Base-by-base conservation (phyloP, 1,140 invertebrate species). In the Neodiprion lecontei region DNA sequence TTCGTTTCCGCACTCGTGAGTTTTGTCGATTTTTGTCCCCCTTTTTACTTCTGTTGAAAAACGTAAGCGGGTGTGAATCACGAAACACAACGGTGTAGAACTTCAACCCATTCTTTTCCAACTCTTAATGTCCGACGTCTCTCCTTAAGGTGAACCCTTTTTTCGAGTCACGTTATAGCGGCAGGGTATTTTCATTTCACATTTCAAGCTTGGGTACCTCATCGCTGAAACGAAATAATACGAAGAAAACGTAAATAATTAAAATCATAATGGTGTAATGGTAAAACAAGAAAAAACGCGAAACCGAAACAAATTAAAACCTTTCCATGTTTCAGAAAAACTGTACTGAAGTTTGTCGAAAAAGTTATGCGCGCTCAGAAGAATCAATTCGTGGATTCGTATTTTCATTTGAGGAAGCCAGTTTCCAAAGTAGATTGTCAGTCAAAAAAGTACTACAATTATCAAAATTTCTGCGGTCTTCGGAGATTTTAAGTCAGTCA, bases 91-190 rank as follows among this genome's bases (percentile, higher is more conserved):
- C 11, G 69, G 14, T 48, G 28, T 40, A 76, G 69, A 80, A 75
- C 75, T 84, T 84, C 83, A 85, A 84, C 83, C 84, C 84, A 84
- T 85, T 83, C 82, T 86, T 83, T 76, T 73, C 21, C 11, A 61
- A 61, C n/a, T 61, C 11, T 61, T 61, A 48, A 48, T 23, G 23
- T 48, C 70, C 48, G 69, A 76, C 53, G 73, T 77, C 81, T 79
- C 76, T 78, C 74, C 80, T 79, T 67, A 79, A n/a, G 74, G 65
- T 50, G 12, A 71, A 66, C 74, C 65, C 74, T 75, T 80, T 80
- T 80, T 79, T 61, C 74, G 69, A 17, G 78, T 75, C 53, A 78
- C 70, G 66, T 80, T 73, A 77, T 75, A 53, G 21, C 78, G 72
- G 23, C 72, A 71, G 68, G 66, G 71, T 67, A 81, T 75, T 81